Evolutionary conservation across 1,140 invertebrate genomes (phyloP), one percentile per base, ranked within the genome.

Genomic region (Drosophila takahashii): DNA sequence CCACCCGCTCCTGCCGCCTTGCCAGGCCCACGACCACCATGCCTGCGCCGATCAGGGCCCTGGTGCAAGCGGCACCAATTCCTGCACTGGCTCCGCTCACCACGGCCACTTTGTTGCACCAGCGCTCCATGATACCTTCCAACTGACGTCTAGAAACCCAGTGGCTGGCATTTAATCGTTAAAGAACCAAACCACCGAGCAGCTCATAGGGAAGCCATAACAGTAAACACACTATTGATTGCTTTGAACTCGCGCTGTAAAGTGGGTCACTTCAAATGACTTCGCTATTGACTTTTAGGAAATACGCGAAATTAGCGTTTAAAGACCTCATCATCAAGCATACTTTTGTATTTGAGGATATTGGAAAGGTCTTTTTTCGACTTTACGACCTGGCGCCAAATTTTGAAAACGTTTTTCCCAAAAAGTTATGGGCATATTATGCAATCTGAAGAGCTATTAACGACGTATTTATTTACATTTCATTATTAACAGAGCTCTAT

Each of bases 11-110:
- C 11, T 94, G 78, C 57, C 95, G 93, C 47, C 96, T 93, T 0
- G 96, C 96, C 37, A 96, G 92, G 0, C 95, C 96, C 0, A 96
- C 93, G 10, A 97, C 96, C 57, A 93, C 91, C 81, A 95, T 86
- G 11, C 95, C 95, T 61, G 93, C 79, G n/a, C 92, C 69, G 5
- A 93, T 92, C 22, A 95, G 74, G 3, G 78, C 78, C 58, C 89
- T 83, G 15, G 92, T 91, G 44, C 92, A 92, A 15, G 90, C 93
- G 3, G 93, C 92, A 4, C 95, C 95, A 26, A 95, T 95, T 13
- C 95, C 95, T 7, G 92, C 85, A 59, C 94, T 95, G 6, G 94
- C 90, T 72, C 91, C 91, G 36, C 75, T 92, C 2, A 92, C 85
- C 27, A 92, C 75, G 18, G 91, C 91, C 27, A 92, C 89, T 81